Evolutionary conservation across 2,113 vertebrate genomes (phyloP).

Genomic region (Enhydra lutris): DNA sequence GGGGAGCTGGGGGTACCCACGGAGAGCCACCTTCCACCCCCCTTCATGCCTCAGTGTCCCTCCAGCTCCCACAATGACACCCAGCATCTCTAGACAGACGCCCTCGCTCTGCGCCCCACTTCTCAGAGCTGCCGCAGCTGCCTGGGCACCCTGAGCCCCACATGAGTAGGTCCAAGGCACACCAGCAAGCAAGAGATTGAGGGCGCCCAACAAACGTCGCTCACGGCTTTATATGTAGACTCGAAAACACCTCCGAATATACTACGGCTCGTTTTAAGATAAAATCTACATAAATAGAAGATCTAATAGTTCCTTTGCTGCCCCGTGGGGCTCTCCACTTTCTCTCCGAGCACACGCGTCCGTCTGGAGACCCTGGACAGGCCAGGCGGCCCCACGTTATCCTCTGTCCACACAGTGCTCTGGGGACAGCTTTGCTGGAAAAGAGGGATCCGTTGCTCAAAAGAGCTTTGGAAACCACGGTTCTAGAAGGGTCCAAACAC

Average conservation of each 20-base stretch:
- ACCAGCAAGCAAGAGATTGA: not conserved
- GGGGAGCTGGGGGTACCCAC: rapidly evolving
- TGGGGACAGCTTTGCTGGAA: not conserved
- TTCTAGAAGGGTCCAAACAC: not conserved
- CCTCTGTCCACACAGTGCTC: rapidly evolving
- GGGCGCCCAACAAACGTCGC: rapidly evolving
- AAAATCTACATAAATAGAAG: not conserved
- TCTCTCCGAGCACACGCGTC: rapidly evolving
- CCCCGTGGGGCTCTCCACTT: no score
- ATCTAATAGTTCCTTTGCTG: rapidly evolving
- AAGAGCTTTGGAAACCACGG: not conserved
- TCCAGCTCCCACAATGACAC: no score
- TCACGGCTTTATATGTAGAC: no score
- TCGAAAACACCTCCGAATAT: not conserved
- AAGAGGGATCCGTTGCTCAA: not conserved
- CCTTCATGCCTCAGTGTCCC: not conserved
- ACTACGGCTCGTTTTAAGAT: rapidly evolving
- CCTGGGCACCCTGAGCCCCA: not conserved
- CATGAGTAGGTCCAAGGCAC: not conserved
- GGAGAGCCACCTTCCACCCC: rapidly evolving
- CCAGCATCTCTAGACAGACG: not conserved
- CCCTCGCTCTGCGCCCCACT: rapidly evolving
- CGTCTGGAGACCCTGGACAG: not conserved
- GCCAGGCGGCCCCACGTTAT: rapidly evolving
- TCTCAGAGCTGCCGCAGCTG: not conserved